phyloP scores from a whole-genome alignment of 2,797 vertebrate genomes.

The Scolopax bukidnonensis region DNA sequence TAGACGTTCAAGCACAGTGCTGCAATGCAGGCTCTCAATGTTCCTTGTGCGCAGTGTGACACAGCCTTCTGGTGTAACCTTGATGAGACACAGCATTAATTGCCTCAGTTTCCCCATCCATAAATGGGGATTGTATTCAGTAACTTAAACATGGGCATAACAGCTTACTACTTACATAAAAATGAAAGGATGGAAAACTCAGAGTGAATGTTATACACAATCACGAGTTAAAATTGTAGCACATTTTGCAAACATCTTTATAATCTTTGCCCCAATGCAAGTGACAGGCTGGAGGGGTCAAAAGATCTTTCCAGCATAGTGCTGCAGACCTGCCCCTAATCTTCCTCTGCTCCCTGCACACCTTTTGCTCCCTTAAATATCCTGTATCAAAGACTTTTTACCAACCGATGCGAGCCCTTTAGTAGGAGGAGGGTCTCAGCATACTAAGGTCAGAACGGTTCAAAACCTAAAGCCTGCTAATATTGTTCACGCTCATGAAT shows the following conservation, averaged over 20 bases:
- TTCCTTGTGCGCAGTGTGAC: neutral
- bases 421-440: neutral
- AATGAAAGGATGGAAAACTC: neutral
- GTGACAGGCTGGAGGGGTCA: neutral
- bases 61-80: neutral
- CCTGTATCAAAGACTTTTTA: neutral
- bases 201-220: fast-evolving
- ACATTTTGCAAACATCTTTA: neutral
- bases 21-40: neutral
- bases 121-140: neutral
- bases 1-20: neutral
- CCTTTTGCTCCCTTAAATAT: neutral
- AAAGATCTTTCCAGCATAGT: neutral
- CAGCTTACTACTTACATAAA: neutral
- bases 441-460: neutral
- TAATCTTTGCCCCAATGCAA: neutral
- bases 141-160: neutral
- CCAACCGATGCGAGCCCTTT: neutral
- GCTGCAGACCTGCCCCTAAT: neutral
- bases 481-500: neutral
- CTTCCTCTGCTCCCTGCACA: neutral
- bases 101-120: neutral
- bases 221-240: neutral
- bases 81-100: neutral
- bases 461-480: neutral